Evolutionary conservation across 2,888 invertebrate species (phyloP).

Genomic region (Camptogramma bilineatum): DNA sequence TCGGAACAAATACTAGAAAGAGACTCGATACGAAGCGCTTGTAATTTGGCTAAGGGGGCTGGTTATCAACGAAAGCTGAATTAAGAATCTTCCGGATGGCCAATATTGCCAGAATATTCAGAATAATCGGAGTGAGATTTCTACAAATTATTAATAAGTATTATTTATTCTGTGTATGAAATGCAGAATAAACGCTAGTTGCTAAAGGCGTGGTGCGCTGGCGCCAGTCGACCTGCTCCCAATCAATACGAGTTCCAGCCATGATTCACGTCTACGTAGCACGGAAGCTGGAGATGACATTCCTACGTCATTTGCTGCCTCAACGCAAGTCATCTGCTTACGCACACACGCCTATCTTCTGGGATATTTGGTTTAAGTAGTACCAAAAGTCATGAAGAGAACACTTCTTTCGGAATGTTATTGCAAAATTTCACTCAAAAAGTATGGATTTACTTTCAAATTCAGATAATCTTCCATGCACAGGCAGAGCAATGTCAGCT

Average conservation of each 20-base stretch:
- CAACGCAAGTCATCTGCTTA: neutral
- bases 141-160: neutral
- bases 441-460: no score
- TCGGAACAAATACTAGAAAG: no score
- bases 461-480: no score
- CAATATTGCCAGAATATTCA: neutral
- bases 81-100: neutral
- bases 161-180: slow-evolving; percentile 21
- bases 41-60: no score
- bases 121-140: slow-evolving; percentile 1
- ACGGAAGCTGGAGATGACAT: slow-evolving; percentile 41
- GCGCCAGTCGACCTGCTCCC: slow-evolving; percentile 70
- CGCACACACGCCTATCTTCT: neutral
- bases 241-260: slow-evolving; percentile 47
- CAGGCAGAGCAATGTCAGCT: no score
- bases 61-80: no score
- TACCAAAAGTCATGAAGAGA: neutral
- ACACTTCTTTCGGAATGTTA: no score
- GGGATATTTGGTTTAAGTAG: neutral
- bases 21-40: no score
- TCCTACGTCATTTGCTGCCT: slow-evolving; percentile 25
- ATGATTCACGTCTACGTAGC: slow-evolving; percentile 67
- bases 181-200: slow-evolving; percentile 30
- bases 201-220: slow-evolving; percentile 71
- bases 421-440: no score